Base-by-base conservation (phyloP, 2,888 invertebrate species). In the Yponomeuta sedellus region DNA sequence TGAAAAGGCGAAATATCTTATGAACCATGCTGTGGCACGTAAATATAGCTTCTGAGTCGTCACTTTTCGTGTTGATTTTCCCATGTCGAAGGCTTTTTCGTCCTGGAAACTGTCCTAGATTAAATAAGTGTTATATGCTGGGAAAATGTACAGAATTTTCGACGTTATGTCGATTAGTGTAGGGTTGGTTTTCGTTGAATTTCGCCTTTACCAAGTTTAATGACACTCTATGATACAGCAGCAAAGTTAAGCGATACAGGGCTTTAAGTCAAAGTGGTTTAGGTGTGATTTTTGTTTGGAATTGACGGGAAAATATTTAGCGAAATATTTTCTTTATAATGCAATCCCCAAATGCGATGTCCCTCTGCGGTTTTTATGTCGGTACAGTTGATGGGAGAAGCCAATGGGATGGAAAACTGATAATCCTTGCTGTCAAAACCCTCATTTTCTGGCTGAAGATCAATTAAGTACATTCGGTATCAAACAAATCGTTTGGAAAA, bases 281-380 rank as follows among this genome's bases (percentile, higher is more conserved):
- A 59, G 1, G 59, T 19, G n/a, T 8, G 22, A 25, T 22, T 59
- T 58, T 59, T 20, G 25, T 4, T 52, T 52, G 44, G 44, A 2
- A 12, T 52, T 16, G 12, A 16, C 8, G 59, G 59, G 20, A 59
- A 59, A 59, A 22, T 59, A 16, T 22, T 22, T 59, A 59, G 12
- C 12, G 25, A 20, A 59, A 25, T 57, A 57, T 25, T 59, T 59
- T 59, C 12, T 10, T 8, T 20, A 59, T 44, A 59, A 59, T 59
- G 59, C 59, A 59, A 22, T 22, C 20, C 22, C 20, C 20, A 12
- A 25, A 59, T 59, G 59, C 59, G 59, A 59, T 59, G 59, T 59
- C 59, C 25, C 20, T 20, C 4, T 20, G 20, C 25, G 59, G 59
- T 11, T 59, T 59, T 59, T 59, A 59, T 22, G 25, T 12, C 59